These are phyloP conservation scores for Melanchra persicariae DNA, from an alignment of 2,888 invertebrate genomes.

Conservation along the genomic window DNA sequence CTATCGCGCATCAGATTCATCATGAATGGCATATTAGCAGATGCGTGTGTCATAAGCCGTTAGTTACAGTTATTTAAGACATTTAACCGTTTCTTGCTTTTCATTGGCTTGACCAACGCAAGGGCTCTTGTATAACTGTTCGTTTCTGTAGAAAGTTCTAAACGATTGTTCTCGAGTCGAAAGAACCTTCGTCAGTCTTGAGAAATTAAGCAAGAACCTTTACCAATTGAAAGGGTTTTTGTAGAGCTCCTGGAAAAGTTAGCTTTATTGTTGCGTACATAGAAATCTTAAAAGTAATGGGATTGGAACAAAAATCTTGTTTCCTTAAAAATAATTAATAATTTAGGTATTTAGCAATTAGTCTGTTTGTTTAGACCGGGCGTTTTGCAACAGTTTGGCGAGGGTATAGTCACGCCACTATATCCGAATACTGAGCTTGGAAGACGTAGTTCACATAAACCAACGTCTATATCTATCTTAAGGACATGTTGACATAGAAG, in stretches of 20 bases:
- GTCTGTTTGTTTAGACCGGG: neutral
- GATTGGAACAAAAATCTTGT: no score
- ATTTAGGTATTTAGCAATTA: neutral
- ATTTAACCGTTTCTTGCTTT: slow-evolving; percentile 36
- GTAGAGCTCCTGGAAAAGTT: neutral
- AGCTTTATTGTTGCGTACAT: neutral
- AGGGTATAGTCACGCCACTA: neutral
- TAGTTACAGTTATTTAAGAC: slow-evolving; percentile 38
- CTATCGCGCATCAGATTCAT: slow-evolving; percentile 22
- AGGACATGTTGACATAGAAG: neutral
- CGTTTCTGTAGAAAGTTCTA: slow-evolving; percentile 32
- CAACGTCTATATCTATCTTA: slow-evolving; percentile 7
- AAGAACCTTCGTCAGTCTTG: neutral
- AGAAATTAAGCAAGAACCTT: neutral
- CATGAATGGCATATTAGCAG: slow-evolving; percentile 16
- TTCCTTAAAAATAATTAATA: neutral
- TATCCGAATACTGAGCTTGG: neutral
- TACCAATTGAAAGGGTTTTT: neutral
- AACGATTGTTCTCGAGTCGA: neutral
- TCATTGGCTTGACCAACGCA: slow-evolving; percentile 26
- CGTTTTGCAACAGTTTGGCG: neutral
- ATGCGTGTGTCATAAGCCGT: slow-evolving; percentile 34
- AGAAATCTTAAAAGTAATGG: neutral
- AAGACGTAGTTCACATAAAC: neutral
- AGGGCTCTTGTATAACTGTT: slow-evolving; percentile 42